phyloP scores from a whole-genome alignment of 30 jellyfish, hydroid and myxozoan species.

The Aurelia sp. region DNA sequence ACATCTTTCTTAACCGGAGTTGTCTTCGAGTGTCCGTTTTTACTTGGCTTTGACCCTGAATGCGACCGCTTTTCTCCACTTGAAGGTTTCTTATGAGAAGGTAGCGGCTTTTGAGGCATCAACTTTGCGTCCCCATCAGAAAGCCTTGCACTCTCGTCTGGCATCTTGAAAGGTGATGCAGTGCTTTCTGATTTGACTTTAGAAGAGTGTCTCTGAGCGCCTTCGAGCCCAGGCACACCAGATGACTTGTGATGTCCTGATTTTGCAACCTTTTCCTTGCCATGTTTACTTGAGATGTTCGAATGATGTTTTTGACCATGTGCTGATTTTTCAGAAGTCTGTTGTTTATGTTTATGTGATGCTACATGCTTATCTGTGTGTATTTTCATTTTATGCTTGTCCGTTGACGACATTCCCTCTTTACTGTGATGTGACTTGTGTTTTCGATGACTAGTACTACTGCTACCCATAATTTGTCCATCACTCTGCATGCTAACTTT shows the following conservation, averaged over 20 bases:
- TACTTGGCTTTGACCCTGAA: conserved; percentile 37
- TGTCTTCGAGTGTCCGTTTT: conserved; percentile 29
- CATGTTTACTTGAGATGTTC: conserved; percentile 19
- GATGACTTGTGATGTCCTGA: conserved; percentile 20
- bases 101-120: conserved; percentile 9
- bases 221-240: conserved; percentile 14
- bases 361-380: conserved; percentile 47
- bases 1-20: conserved; percentile 1
- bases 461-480: neutral
- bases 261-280: conserved; percentile 21
- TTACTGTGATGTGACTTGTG: conserved; percentile 29
- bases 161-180: conserved; percentile 17
- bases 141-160: conserved; percentile 2
- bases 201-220: conserved; percentile 6
- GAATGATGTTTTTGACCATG: conserved; percentile 71
- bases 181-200: conserved; percentile 9
- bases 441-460: conserved; percentile 49
- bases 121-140: neutral
- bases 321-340: conserved; percentile 54
- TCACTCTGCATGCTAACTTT: conserved; percentile 15
- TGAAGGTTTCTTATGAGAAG: conserved; percentile 3
- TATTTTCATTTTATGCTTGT: conserved; percentile 37
- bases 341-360: conserved; percentile 46
- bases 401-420: conserved; percentile 4
- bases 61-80: conserved; percentile 26